Conservation (phyloP, 2,888 invertebrate species). For the Ichneumoninae sp. region DNA sequence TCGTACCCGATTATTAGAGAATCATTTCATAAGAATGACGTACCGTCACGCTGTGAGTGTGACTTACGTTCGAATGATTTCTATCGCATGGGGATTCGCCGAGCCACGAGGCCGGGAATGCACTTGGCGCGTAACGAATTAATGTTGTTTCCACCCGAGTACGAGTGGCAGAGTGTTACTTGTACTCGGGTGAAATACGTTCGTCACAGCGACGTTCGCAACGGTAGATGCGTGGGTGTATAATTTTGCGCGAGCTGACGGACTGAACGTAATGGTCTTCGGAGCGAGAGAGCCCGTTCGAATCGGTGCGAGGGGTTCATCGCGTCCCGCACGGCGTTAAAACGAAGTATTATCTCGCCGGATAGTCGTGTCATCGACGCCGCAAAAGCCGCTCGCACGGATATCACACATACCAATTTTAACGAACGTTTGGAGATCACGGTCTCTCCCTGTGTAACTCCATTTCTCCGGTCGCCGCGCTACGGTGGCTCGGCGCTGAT, state of each 20-base stretch:
- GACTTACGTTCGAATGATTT: not conserved
- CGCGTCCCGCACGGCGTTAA: constrained; percentile 1
- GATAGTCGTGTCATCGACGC: constrained; percentile 17
- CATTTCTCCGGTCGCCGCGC: not conserved
- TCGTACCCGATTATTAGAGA: not conserved
- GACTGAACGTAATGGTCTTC: constrained; percentile 18
- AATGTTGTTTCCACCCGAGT: not conserved
- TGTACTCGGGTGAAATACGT: constrained; percentile 9
- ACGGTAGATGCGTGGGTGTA: not conserved
- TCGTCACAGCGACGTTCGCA: not conserved
- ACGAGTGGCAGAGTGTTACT: not conserved
- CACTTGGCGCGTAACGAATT: constrained; percentile 13
- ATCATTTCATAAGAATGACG: no score
- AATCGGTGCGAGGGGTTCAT: constrained; percentile 5
- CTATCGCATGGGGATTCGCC: not conserved
- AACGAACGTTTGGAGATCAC: not conserved
- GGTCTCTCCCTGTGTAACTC: no score
- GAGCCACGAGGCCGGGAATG: not conserved
- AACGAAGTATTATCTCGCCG: constrained; percentile 7
- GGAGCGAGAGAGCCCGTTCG: constrained; percentile 1
- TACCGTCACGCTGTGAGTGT: no score
- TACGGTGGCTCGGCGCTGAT: not conserved
- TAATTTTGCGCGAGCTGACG: constrained; percentile 8
- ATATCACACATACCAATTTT: not conserved
- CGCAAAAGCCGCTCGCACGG: not conserved